phyloP scores from a whole-genome alignment of 2,888 invertebrate species.

The Protodeltote pygarga region DNA sequence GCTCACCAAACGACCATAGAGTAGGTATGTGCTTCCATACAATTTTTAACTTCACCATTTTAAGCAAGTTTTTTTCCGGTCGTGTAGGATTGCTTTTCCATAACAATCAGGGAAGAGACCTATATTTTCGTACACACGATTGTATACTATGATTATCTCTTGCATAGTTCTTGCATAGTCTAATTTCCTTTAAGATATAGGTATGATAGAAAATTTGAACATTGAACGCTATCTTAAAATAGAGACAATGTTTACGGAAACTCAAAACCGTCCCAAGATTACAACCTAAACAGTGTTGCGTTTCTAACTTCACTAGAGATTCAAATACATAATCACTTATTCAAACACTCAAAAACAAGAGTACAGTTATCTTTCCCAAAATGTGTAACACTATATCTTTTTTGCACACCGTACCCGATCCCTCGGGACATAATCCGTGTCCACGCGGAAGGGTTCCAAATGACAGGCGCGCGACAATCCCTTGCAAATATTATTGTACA shows the following conservation, averaged over 20 bases:
- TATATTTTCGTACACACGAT: too few species aligned
- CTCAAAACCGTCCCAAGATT: constrained; percentile 4
- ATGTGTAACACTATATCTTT: constrained; percentile 48
- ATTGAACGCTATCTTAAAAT: background rate
- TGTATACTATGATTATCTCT: too few species aligned
- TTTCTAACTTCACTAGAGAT: constrained; percentile 14
- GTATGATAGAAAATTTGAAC: too few species aligned
- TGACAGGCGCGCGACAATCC: constrained; percentile 70
- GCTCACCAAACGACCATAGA: too few species aligned
- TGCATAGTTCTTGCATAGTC: too few species aligned
- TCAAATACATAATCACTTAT: constrained; percentile 22
- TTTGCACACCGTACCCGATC: constrained; percentile 59
- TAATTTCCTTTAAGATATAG: too few species aligned
- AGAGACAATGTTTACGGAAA: constrained; percentile 6
- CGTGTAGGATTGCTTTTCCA: too few species aligned
- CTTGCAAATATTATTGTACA: constrained; percentile 55
- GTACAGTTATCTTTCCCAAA: constrained; percentile 49
- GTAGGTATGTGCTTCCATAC: too few species aligned
- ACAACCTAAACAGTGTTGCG: constrained; percentile 25
- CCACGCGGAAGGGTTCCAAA: constrained; percentile 80
- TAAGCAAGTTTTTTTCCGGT: too few species aligned
- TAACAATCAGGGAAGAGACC: too few species aligned
- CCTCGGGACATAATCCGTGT: constrained; percentile 63
- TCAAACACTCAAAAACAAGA: constrained; percentile 43
- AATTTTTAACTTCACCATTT: too few species aligned